These are phyloP conservation scores for Masnerella sp. DNA, from an alignment of 2,888 invertebrate species.

Conservation along the genomic window DNA sequence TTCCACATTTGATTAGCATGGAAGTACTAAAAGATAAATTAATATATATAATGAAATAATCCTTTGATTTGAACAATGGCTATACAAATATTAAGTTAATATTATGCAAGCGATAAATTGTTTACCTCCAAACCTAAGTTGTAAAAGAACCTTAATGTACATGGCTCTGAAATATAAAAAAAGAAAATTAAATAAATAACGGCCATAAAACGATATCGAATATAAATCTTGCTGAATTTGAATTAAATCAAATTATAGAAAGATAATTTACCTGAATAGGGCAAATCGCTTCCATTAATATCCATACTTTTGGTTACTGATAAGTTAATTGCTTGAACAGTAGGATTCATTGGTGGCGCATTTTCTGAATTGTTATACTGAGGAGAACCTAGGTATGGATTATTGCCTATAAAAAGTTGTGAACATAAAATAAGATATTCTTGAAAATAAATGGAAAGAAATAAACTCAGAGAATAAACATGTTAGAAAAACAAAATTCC, in stretches of 20 bases:
- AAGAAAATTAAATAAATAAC: conserved; percentile 65
- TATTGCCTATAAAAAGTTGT: conserved; percentile 33
- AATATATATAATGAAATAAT: neutral
- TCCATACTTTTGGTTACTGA: conserved; percentile 75
- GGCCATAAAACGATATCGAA: too few species aligned
- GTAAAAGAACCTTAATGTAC: conserved; percentile 83
- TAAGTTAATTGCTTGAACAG: conserved; percentile 68
- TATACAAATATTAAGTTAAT: too few species aligned
- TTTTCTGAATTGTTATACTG: conserved; percentile 33
- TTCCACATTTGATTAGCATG: conserved; percentile 65
- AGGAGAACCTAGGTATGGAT: conserved; percentile 8
- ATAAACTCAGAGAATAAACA: neutral
- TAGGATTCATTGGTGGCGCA: conserved; percentile 44
- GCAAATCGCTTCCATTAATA: conserved; percentile 80
- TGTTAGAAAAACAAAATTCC: neutral
- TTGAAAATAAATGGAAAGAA: too few species aligned
- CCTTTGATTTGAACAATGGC: too few species aligned
- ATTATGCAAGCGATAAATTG: too few species aligned
- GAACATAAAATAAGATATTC: too few species aligned
- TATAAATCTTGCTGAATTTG: too few species aligned
- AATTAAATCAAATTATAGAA: conserved; percentile 54
- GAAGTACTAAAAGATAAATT: conserved; percentile 64
- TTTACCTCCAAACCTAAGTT: conserved; percentile 82
- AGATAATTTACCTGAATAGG: conserved; percentile 78
- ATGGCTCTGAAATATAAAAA: conserved; percentile 78